Conservation (phyloP, 2,797 vertebrate genomes). For the Pteronotus mesoamericanus region DNA sequence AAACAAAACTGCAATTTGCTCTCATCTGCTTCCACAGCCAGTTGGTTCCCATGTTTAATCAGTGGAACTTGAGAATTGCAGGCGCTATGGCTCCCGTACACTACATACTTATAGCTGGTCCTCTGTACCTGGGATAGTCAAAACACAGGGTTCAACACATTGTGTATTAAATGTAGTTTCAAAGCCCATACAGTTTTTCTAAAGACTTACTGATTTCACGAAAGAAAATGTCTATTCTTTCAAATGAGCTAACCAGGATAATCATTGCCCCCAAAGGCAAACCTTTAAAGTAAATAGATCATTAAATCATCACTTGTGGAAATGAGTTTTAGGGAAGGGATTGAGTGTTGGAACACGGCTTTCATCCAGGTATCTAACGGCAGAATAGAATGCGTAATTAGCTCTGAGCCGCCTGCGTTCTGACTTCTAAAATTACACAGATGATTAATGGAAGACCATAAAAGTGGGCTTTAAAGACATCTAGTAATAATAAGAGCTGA, state of each 20-base stretch:
- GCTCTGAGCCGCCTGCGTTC: conserved; percentile 39
- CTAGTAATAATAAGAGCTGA: neutral
- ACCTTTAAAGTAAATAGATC: conserved; percentile 63
- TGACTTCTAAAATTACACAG: conserved; percentile 57
- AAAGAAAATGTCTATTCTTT: conserved; percentile 40
- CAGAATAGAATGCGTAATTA: conserved; percentile 58
- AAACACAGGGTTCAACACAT: neutral
- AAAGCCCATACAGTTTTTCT: conserved; percentile 28
- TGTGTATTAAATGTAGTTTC: conserved; percentile 34
- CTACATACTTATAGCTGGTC: neutral
- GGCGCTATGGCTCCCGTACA: neutral
- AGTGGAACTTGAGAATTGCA: neutral
- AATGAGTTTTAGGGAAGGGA: conserved; percentile 56
- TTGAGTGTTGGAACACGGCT: conserved; percentile 46
- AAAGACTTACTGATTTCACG: conserved; percentile 37
- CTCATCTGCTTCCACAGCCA: neutral
- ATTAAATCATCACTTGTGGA: conserved; percentile 59
- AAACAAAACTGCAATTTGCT: neutral
- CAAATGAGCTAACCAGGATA: conserved; percentile 34
- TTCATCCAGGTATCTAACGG: conserved; percentile 60
- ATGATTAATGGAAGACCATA: conserved; percentile 55
- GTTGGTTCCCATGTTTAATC: neutral
- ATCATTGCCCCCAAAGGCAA: conserved; percentile 49
- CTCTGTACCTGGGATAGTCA: neutral
- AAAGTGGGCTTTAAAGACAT: conserved; percentile 41